These are phyloP conservation scores for Yponomeuta sedellus DNA, from an alignment of 2,888 invertebrate species.

Conservation along the genomic window DNA sequence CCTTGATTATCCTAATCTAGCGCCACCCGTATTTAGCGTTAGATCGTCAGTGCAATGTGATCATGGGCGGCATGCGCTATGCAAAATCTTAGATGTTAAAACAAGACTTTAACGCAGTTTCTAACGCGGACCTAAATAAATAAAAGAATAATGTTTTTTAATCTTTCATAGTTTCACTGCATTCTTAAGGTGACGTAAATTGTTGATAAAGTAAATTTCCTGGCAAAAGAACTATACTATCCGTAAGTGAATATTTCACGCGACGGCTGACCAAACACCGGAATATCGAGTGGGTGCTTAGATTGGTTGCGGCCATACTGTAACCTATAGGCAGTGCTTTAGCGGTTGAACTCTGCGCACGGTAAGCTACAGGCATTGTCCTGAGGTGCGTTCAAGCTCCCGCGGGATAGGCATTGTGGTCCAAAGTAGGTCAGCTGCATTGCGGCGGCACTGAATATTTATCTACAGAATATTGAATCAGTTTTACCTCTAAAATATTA, in stretches of 20 bases:
- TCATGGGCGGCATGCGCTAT: too few relatives aligned
- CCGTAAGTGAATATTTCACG: not conserved
- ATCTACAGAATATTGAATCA: not conserved
- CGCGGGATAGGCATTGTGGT: conserved; percentile 14
- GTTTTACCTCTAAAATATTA: not conserved
- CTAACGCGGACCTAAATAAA: too few relatives aligned
- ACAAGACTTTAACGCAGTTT: too few relatives aligned
- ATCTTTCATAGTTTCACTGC: too few relatives aligned
- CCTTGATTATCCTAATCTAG: too few relatives aligned
- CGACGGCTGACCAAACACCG: not conserved
- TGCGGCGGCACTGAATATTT: conserved; percentile 16
- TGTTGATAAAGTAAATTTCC: not conserved
- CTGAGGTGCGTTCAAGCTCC: not conserved
- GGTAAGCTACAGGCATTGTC: not conserved
- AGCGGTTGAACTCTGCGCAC: not conserved
- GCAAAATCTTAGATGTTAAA: too few relatives aligned
- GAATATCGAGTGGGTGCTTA: not conserved
- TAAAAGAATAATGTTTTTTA: too few relatives aligned
- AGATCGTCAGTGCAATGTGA: too few relatives aligned
- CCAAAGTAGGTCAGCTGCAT: conserved; percentile 61
- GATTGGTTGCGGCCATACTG: not conserved
- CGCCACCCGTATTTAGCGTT: too few relatives aligned
- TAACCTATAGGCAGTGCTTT: not conserved
- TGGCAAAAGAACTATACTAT: not conserved
- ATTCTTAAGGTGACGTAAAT: too few relatives aligned